Evolutionary conservation across 1,140 invertebrate genomes (phyloP).

Genomic region (Polypedilum vanderplanki): DNA sequence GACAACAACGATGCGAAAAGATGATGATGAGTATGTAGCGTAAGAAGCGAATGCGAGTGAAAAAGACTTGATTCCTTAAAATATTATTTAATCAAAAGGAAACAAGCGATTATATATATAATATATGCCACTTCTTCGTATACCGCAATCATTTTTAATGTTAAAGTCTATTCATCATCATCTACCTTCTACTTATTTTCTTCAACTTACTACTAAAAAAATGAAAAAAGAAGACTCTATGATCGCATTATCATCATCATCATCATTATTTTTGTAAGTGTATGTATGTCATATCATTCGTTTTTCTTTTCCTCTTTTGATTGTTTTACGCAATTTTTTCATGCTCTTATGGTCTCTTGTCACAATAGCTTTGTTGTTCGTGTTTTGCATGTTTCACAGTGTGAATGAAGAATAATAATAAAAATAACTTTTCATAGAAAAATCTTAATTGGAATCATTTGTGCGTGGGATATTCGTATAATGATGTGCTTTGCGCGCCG

Average conservation of each 20-base stretch:
- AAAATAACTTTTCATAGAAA: neutral
- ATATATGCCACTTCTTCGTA: no score
- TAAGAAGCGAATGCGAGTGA: neutral
- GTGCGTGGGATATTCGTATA: slow-evolving; percentile 3
- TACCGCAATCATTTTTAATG: no score
- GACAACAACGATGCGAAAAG: neutral
- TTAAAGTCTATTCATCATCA: no score
- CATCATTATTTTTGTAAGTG: no score
- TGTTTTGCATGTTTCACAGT: neutral
- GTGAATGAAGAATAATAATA: neutral
- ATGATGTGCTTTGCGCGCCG: neutral
- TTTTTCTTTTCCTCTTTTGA: no score
- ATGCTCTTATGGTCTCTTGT: neutral
- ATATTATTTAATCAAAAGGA: neutral
- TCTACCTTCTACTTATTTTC: no score
- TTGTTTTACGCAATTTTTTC: neutral
- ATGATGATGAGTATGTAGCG: neutral
- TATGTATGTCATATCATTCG: no score
- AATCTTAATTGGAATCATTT: slow-evolving; percentile 9
- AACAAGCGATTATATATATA: no score
- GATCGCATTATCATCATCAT: no score
- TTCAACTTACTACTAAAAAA: no score
- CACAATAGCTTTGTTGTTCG: neutral
- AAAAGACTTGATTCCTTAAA: neutral
- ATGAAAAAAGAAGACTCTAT: no score